Conservation (phyloP, 1,140 invertebrate species). For the Eumaeus atala region DNA sequence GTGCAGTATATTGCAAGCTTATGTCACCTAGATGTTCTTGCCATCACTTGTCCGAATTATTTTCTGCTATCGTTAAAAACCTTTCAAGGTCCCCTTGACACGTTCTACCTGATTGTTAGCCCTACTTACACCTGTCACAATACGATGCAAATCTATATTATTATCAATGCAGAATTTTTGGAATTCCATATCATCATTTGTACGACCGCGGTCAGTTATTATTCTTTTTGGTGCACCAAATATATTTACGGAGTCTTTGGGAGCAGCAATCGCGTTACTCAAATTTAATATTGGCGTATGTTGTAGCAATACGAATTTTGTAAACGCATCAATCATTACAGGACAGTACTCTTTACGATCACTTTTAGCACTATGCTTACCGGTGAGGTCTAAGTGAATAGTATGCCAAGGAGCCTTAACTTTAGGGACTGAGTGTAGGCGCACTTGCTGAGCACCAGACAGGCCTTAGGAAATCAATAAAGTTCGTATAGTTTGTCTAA, state of each 20-base stretch:
- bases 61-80: slow-evolving; percentile 28
- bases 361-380: slow-evolving; percentile 4
- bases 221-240: slow-evolving; percentile 39
- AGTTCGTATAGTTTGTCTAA: slow-evolving; percentile 28
- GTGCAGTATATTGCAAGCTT: no score
- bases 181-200: slow-evolving; percentile 27
- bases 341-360: neutral
- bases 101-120: slow-evolving; percentile 37
- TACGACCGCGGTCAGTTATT: slow-evolving; percentile 37
- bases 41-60: slow-evolving; percentile 31
- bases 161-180: slow-evolving; percentile 27
- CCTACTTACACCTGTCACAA: slow-evolving; percentile 34
- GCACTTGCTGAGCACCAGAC: neutral
- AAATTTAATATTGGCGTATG: neutral
- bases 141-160: slow-evolving; percentile 36
- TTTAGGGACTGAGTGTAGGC: neutral
- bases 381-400: neutral
- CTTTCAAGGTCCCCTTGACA: slow-evolving; percentile 32
- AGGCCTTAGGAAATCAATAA: slow-evolving; percentile 25
- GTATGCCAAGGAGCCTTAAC: neutral
- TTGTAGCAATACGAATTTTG: neutral
- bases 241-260: slow-evolving; percentile 26
- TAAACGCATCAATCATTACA: neutral
- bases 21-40: slow-evolving; percentile 28
- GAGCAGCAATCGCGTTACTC: neutral